These are phyloP conservation scores for Sus cebifrons DNA, from an alignment of 2,797 vertebrate genomes.

Conservation along the genomic window DNA sequence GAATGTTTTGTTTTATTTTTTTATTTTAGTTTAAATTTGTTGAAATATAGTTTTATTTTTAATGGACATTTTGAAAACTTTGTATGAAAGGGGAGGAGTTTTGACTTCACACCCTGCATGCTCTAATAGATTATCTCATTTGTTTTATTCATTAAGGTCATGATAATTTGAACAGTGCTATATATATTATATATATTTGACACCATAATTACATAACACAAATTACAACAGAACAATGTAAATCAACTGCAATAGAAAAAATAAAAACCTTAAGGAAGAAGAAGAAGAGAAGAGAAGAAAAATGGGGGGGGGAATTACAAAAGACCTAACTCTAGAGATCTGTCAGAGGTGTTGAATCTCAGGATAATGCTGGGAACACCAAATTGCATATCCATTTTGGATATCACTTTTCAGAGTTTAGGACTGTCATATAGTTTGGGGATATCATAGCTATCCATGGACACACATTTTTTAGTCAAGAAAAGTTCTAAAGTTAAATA, in stretches of 20 bases:
- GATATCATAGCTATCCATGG: background rate
- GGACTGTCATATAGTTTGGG: background rate
- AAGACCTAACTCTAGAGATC: slow-evolving; percentile 20
- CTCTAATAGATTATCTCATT: background rate
- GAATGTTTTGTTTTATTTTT: background rate
- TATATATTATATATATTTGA: slow-evolving; percentile 14
- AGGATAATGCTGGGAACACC: background rate
- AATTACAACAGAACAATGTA: background rate
- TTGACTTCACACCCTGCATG: background rate
- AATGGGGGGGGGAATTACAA: background rate
- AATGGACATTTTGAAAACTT: slow-evolving; percentile 32
- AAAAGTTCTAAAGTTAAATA: slow-evolving; percentile 16
- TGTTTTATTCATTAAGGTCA: background rate
- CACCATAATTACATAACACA: background rate
- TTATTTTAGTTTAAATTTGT: too few species aligned
- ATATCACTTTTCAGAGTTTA: background rate
- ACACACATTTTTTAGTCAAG: background rate
- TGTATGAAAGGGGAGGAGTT: background rate
- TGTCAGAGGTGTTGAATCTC: background rate
- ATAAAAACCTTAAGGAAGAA: too few species aligned
- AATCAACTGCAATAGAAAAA: too few species aligned
- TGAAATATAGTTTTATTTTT: slow-evolving; percentile 40
- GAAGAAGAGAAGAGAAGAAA: too few species aligned
- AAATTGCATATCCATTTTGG: background rate
- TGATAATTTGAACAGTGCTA: background rate